A percentile compares a stretch with the other conserved stretches of the same genome.
These are phyloP conservation scores for Amblyopsis hoosieri DNA, from an alignment of 2,797 vertebrate genomes.

Conservation along the genomic window DNA sequence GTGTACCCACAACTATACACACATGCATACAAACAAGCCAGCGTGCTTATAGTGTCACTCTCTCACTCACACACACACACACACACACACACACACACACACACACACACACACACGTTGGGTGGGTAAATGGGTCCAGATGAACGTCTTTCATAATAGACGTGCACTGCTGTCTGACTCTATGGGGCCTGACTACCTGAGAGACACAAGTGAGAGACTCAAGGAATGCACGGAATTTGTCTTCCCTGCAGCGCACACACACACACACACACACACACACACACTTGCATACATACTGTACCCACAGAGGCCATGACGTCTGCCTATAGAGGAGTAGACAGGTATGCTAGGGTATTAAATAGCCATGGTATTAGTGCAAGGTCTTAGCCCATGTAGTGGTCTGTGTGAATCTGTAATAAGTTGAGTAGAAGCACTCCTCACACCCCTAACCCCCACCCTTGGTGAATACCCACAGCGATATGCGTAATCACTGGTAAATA, in stretches of 20 bases:
- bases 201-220: slow-evolving; percentile 42
- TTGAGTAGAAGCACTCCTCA: slow-evolving; percentile 12
- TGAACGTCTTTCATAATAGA: slow-evolving; percentile 67
- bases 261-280: slow-evolving; percentile 17
- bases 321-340: slow-evolving; percentile 16
- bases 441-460: neutral
- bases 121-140: slow-evolving; percentile 74
- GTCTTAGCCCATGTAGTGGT: too few species aligned
- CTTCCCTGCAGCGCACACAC: slow-evolving; percentile 47
- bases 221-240: slow-evolving; percentile 68
- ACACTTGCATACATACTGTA: slow-evolving; percentile 1
- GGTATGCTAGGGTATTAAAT: slow-evolving; percentile 13
- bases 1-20: slow-evolving; percentile 27
- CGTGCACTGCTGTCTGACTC: slow-evolving; percentile 71
- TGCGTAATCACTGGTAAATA: slow-evolving; percentile 10
- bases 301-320: neutral
- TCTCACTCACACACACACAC: slow-evolving; percentile 15
- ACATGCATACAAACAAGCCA: slow-evolving; percentile 5
- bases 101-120: slow-evolving; percentile 48
- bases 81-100: slow-evolving; percentile 9
- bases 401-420: neutral
- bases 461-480: slow-evolving; percentile 8
- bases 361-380: too few species aligned
- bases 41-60: slow-evolving; percentile 18
- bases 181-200: slow-evolving; percentile 64